Evolutionary conservation across 2,113 vertebrate species (phyloP), one percentile per base, ranked within the genome.

Genomic region (Laterallus jamaicensis): DNA sequence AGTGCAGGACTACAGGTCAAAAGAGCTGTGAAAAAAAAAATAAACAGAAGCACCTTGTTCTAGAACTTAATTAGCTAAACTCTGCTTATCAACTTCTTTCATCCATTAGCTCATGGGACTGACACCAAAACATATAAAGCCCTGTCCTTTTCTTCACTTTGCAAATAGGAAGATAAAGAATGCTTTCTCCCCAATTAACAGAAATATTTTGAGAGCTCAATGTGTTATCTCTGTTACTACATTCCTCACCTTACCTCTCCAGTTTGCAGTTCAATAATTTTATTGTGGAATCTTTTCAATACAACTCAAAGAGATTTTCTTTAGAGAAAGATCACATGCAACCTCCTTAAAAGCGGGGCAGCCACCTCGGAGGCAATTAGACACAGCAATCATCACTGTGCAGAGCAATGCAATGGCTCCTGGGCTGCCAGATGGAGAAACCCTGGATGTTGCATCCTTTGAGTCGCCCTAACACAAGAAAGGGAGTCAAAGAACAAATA

Each of bases 1-100:
- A 66, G 4, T 75, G 13, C 31, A 24, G 18, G 52, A 83, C 52
- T 15, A 44, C 64, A 56, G 10, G 37, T 39, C 52, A 77, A 79
- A 96, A 78, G 42, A 95, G 64, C 73, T 25, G 18, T 49, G 54
- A 87, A 93, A 90, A 91, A 91, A 35, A 73, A 90, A 91, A 73
- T 64, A 52, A 44, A 82, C 24, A 71, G 35, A 87, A 86, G n/a
- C 28, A 81, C 22, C 9, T 50, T 63, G 6, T 74, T 78, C 63
- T 67, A 18, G 16, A 74, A 74, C 13, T 83, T 80, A 75, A 75
- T 87, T 71, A 73, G 89, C 78, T 50, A 90, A 93, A 78, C 24
- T 20, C 31, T 50, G 25, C 44, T 75, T 89, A 71, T 17, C 32
- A 35, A 78, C 42, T 81, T 82, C 44, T 50, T 81, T 81, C 59